Percentiles rank a stretch among this genome's conserved stretches.
These are phyloP conservation scores for Parnassius glacialis DNA, from an alignment of 2,888 invertebrate species.

Conservation along the genomic window DNA sequence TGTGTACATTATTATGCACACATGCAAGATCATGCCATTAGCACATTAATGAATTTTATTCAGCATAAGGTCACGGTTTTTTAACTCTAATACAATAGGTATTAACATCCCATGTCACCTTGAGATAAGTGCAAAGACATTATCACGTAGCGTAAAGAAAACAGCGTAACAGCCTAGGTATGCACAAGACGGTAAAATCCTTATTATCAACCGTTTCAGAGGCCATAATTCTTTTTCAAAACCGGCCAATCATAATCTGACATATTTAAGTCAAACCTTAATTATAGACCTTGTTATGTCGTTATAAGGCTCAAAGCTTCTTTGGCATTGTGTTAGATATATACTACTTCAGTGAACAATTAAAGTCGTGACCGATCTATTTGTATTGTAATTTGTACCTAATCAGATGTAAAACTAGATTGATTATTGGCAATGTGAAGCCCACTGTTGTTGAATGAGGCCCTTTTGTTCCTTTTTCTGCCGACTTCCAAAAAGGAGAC, in stretches of 20 bases:
- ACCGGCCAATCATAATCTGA: conserved; percentile 6
- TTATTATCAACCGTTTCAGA: conserved; percentile 40
- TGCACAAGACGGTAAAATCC: conserved; percentile 36
- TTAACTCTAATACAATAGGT: conserved; percentile 75
- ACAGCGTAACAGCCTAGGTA: conserved; percentile 35
- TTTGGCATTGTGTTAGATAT: conserved; percentile 25
- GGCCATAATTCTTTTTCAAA: conserved; percentile 37
- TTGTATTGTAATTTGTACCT: conserved; percentile 79
- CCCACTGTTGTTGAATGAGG: conserved; percentile 52
- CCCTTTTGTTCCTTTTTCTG: conserved; percentile 50
- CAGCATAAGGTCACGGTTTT: conserved; percentile 74
- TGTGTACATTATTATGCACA: conserved; percentile 23
- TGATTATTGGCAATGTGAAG: conserved; percentile 65
- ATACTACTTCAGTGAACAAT: conserved; percentile 33
- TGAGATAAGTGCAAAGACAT: conserved; percentile 70
- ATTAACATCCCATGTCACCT: conserved; percentile 78
- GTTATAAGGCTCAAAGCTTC: conserved; percentile 28
- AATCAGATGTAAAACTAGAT: conserved; percentile 78
- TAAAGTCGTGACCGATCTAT: conserved; percentile 71
- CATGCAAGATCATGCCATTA: conserved; percentile 53
- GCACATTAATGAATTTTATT: conserved; percentile 74
- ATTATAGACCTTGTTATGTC: not conserved
- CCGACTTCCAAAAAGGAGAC: too few species aligned
- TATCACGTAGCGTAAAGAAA: conserved; percentile 41
- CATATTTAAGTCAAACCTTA: conserved; percentile 7